These are phyloP conservation scores for Zootermopsis nevadensis DNA, from an alignment of 2,888 invertebrate genomes.

Conservation along the genomic window DNA sequence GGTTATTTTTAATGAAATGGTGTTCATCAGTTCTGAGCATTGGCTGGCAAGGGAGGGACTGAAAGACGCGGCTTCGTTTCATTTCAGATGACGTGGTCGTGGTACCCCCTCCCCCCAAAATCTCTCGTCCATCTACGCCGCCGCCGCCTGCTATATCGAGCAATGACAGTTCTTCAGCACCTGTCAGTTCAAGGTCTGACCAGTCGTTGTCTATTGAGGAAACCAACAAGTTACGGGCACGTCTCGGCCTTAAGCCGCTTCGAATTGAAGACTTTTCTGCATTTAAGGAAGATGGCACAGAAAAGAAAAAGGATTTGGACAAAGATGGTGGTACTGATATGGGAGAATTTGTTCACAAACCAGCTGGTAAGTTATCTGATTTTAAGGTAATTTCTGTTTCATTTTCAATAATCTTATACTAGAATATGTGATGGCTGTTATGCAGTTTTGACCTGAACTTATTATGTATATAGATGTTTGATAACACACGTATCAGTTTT, in stretches of 20 bases:
- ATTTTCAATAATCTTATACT: too few species aligned
- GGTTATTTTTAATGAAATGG: too few species aligned
- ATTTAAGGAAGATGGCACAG: slow-evolving; percentile 67
- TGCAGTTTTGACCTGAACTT: too few species aligned
- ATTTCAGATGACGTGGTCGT: slow-evolving; percentile 52
- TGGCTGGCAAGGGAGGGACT: too few species aligned
- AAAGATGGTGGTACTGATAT: slow-evolving; percentile 60
- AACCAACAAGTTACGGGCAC: slow-evolving; percentile 89
- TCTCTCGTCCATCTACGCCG: slow-evolving; percentile 56
- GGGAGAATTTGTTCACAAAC: slow-evolving; percentile 90
- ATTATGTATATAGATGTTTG: too few species aligned
- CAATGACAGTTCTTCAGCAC: slow-evolving; percentile 63
- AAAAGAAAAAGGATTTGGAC: slow-evolving; percentile 57
- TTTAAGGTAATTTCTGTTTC: too few species aligned
- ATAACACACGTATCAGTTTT: too few species aligned
- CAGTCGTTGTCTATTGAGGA: slow-evolving; percentile 80
- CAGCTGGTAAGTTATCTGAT: slow-evolving; percentile 67
- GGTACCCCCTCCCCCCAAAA: slow-evolving; percentile 59
- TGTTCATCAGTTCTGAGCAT: too few species aligned
- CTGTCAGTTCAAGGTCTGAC: slow-evolving; percentile 54
- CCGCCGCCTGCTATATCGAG: slow-evolving; percentile 58
- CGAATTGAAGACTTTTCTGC: slow-evolving; percentile 68
- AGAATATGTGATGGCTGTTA: too few species aligned
- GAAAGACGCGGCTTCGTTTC: not conserved
- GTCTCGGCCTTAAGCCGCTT: slow-evolving; percentile 93